A percentile compares a stretch with the other conserved stretches of the same genome.
These are phyloP conservation scores for Phyllotreta cruciferae DNA, from an alignment of 2,888 invertebrate species.

Conservation along the genomic window DNA sequence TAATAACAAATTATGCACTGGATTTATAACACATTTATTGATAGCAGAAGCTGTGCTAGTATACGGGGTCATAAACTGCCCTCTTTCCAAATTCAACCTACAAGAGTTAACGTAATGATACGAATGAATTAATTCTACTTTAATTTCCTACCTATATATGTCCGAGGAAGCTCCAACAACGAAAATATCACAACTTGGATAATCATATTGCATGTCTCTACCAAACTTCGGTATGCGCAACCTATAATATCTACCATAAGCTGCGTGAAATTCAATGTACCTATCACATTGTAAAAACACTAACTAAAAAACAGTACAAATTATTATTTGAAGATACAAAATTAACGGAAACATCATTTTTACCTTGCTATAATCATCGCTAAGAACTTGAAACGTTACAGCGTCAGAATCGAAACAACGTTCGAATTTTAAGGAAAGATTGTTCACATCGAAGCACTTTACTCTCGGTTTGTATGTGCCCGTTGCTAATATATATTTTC, in stretches of 20 bases:
- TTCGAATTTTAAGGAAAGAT: slow-evolving; percentile 97
- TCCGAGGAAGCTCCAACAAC: slow-evolving; percentile 82
- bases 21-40: slow-evolving; percentile 87
- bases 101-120: slow-evolving; percentile 26
- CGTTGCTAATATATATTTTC: slow-evolving; percentile 89
- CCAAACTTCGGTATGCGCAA: slow-evolving; percentile 95
- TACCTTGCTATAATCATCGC: slow-evolving; percentile 96
- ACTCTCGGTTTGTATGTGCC: slow-evolving; percentile 97
- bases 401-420: slow-evolving; percentile 97
- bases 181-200: slow-evolving; percentile 88
- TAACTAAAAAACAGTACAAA: slow-evolving; percentile 67
- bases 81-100: slow-evolving; percentile 93
- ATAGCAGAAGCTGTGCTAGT: slow-evolving; percentile 76
- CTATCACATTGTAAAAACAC: slow-evolving; percentile 90
- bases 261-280: slow-evolving; percentile 94
- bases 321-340: too few relatives aligned
- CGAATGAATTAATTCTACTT: background rate
- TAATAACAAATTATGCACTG: slow-evolving; percentile 84
- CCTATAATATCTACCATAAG: slow-evolving; percentile 89
- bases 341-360: slow-evolving; percentile 34
- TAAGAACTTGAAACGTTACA: slow-evolving; percentile 89
- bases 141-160: slow-evolving; percentile 60
- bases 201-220: slow-evolving; percentile 90
- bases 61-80: slow-evolving; percentile 89
- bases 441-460: slow-evolving; percentile 95